phyloP scores from a whole-genome alignment of 2,888 invertebrate genomes.

The Nomada fabriciana region DNA sequence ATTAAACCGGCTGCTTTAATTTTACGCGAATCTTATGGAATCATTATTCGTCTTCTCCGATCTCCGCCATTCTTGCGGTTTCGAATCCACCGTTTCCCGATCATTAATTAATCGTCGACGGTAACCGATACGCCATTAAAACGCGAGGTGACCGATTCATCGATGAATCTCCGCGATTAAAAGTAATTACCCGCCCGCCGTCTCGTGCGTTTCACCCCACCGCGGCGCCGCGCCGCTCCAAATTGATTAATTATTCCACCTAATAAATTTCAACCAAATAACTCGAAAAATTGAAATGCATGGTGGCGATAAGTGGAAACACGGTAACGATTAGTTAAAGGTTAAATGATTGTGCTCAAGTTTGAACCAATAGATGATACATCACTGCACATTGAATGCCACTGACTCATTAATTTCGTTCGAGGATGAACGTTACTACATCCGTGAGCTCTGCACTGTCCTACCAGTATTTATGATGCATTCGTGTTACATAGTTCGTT shows the following conservation, averaged over 20 bases:
- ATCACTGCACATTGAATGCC: too few species aligned
- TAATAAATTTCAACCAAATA: slow-evolving; percentile 46
- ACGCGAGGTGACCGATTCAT: background rate
- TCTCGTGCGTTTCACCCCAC: too few species aligned
- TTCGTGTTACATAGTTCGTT: background rate
- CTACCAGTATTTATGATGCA: too few species aligned
- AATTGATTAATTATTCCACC: slow-evolving; percentile 40
- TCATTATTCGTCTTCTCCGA: background rate
- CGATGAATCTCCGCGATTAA: slow-evolving; percentile 36
- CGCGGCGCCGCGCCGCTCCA: too few species aligned
- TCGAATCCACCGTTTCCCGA: background rate
- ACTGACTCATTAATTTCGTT: slow-evolving; percentile 7
- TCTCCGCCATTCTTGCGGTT: background rate
- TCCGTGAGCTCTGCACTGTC: too few species aligned
- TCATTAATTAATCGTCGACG: background rate
- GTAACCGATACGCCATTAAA: slow-evolving; percentile 24
- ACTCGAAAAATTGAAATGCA: background rate
- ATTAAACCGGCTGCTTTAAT: background rate
- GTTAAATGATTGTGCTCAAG: too few species aligned
- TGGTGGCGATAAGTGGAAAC: slow-evolving; percentile 19
- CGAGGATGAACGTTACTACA: slow-evolving; percentile 4
- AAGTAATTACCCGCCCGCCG: background rate
- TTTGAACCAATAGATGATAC: too few species aligned
- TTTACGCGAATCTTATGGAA: background rate
- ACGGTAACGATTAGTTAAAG: background rate